Conservation (phyloP, 92 coral and sea anemone genomes). For the Paramuricea clavata region DNA sequence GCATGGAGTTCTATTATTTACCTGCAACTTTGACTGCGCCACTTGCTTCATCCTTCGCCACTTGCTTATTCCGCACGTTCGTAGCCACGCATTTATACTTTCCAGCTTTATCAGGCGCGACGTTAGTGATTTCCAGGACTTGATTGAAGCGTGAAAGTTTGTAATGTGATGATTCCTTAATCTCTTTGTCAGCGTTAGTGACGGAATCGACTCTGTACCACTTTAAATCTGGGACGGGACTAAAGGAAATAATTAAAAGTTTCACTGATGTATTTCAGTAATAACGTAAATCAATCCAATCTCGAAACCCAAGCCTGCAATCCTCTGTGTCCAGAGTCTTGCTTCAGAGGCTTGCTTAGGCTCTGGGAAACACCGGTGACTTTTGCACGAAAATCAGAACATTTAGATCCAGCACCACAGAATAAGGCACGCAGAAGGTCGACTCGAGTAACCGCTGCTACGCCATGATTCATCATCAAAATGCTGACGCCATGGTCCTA, state of each 20-base stretch:
- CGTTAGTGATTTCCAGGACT: not conserved
- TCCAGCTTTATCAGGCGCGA: constrained; percentile 9
- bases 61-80: no score
- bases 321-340: no score
- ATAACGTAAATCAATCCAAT: not conserved
- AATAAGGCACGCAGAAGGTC: no score
- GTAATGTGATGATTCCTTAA: not conserved
- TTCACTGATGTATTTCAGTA: not conserved
- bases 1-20: no score
- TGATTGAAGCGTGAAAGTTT: constrained; percentile 3
- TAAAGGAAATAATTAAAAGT: not conserved
- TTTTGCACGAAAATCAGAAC: no score
- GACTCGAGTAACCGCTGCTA: no score
- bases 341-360: no score
- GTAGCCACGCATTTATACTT: constrained; percentile 5
- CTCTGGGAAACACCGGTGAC: no score
- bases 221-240: constrained; percentile 21
- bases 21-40: constrained; percentile 1
- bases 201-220: constrained; percentile 8
- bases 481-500: no score
- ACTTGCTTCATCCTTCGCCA: not conserved
- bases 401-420: no score
- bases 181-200: not conserved
- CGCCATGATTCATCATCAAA: no score
- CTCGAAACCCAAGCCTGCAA: no score